Evolutionary conservation across 2,113 vertebrate species (phyloP).

Genomic region (Dascyllus trimaculatus): DNA sequence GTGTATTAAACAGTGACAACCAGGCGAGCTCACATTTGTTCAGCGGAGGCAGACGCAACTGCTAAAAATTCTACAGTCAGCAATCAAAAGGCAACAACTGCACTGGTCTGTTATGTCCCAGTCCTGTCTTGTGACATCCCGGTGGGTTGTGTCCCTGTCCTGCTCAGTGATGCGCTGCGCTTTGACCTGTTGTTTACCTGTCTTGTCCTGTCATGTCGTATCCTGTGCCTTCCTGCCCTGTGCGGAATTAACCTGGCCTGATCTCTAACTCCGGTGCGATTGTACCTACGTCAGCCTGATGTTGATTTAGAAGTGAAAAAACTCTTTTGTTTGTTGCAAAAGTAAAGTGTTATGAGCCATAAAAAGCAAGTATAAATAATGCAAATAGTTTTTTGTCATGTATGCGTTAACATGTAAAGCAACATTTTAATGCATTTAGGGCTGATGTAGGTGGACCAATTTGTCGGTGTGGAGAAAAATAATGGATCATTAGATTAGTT

Average conservation of each 20-base stretch:
- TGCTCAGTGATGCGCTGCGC: slow-evolving; percentile 15
- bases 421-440: no score
- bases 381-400: no score
- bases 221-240: background rate
- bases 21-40: slow-evolving; percentile 16
- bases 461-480: no score
- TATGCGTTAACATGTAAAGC: no score
- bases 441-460: no score
- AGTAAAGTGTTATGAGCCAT: no score
- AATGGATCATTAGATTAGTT: no score
- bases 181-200: slow-evolving; percentile 33
- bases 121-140: slow-evolving; percentile 37
- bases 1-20: slow-evolving; percentile 16
- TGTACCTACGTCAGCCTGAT: background rate
- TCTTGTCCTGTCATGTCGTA: slow-evolving; percentile 19
- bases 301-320: background rate
- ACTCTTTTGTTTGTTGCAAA: no score
- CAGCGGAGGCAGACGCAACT: background rate
- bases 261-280: background rate
- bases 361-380: no score
- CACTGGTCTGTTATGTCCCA: slow-evolving; percentile 28
- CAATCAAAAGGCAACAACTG: slow-evolving; percentile 3
- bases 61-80: slow-evolving; percentile 37
- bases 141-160: slow-evolving; percentile 8
- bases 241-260: slow-evolving; percentile 3